Evolutionary conservation across 1,140 invertebrate genomes (phyloP).

Genomic region (Drosophila willistoni): DNA sequence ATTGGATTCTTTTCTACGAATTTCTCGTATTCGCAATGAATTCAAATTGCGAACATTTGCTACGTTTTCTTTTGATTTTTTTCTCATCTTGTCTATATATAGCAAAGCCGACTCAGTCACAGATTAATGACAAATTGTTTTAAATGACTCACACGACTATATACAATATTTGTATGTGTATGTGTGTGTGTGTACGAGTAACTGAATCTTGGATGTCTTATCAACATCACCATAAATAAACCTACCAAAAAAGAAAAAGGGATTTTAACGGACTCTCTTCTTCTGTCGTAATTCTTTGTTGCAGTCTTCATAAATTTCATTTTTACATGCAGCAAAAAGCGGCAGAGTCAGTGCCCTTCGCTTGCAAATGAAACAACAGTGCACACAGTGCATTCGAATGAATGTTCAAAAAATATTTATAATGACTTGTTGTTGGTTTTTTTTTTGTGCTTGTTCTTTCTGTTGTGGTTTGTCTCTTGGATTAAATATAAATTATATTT

Average conservation of each 20-base stretch:
- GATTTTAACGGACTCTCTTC: conserved; percentile 19
- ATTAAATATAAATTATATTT: conserved; percentile 80
- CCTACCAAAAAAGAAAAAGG: conserved; percentile 26
- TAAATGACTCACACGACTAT: conserved; percentile 59
- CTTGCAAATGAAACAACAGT: conserved; percentile 14
- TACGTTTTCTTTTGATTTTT: background rate
- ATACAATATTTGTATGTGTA: background rate
- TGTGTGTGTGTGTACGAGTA: background rate
- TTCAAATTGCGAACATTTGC: conserved; percentile 47
- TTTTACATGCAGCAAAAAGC: conserved; percentile 54
- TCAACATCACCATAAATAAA: conserved; percentile 69
- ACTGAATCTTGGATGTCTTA: conserved; percentile 57
- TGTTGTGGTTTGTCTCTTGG: conserved; percentile 51
- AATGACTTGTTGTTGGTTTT: conserved; percentile 58
- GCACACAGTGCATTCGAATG: background rate
- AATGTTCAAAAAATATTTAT: conserved; percentile 53
- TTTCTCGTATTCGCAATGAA: conserved; percentile 54
- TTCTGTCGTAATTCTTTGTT: conserved; percentile 66
- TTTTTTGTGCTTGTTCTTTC: conserved; percentile 27
- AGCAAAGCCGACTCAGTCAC: conserved; percentile 40
- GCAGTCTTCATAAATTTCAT: conserved; percentile 78
- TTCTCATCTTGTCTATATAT: conserved; percentile 22
- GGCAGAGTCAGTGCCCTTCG: conserved; percentile 41
- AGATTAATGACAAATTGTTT: conserved; percentile 60
- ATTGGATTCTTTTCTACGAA: conserved; percentile 56